A percentile compares a stretch with the other conserved stretches of the same genome.
phyloP scores from a whole-genome alignment of 2,797 vertebrate species.

The Propithecus deckenii region DNA sequence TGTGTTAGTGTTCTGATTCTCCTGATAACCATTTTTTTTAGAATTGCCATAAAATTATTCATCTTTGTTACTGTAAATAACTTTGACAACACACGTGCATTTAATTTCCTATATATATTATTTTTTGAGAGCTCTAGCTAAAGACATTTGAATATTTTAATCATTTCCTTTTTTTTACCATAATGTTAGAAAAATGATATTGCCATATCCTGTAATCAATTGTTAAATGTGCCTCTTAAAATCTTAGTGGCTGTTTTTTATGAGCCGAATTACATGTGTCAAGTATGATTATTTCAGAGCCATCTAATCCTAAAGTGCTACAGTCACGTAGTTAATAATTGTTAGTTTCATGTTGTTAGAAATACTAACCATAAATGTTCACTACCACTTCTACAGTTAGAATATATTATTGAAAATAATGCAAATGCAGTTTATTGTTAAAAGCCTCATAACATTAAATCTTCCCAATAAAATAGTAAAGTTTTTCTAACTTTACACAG shows the following conservation, averaged over 20 bases:
- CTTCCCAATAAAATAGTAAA: background rate
- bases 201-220: background rate
- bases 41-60: background rate
- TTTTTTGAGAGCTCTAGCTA: background rate
- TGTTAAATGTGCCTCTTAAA: slow-evolving; percentile 62
- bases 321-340: slow-evolving; percentile 56
- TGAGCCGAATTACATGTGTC: slow-evolving; percentile 16
- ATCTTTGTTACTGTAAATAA: background rate
- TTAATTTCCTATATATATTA: background rate
- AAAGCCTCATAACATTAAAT: slow-evolving; percentile 37
- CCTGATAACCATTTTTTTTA: background rate
- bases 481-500: background rate
- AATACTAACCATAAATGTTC: slow-evolving; percentile 59
- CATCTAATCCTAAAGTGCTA: slow-evolving; percentile 45
- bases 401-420: slow-evolving; percentile 68
- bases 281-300: background rate
- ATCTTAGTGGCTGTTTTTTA: slow-evolving; percentile 42
- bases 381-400: slow-evolving; percentile 56
- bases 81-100: background rate
- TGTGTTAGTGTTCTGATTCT: background rate
- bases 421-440: background rate
- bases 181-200: background rate
- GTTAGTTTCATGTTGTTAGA: slow-evolving; percentile 55
- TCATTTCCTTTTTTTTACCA: background rate
- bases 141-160: background rate